phyloP scores from a whole-genome alignment of 2,797 vertebrate genomes.

The Leptoclinus maculatus region DNA sequence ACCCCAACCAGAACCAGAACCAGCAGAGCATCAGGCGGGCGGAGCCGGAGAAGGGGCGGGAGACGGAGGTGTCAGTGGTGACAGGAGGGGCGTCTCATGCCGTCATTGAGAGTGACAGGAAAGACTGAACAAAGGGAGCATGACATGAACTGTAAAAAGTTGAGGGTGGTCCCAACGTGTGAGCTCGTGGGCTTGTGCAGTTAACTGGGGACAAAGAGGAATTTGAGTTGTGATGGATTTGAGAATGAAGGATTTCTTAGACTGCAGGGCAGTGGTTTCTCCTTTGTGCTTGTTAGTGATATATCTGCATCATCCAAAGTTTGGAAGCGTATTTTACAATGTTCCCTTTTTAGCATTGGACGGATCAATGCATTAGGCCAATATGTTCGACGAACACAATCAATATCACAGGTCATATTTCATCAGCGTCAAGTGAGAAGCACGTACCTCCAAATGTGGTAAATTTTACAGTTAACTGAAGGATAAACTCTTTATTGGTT shows the following conservation, averaged over 20 bases:
- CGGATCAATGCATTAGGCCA: slow-evolving; percentile 2
- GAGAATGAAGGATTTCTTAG: slow-evolving; percentile 3
- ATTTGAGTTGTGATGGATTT: neutral
- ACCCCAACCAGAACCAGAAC: slow-evolving; percentile 84
- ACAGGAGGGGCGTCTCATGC: slow-evolving; percentile 40
- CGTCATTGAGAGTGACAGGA: slow-evolving; percentile 4
- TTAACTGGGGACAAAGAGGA: neutral
- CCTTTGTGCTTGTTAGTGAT: slow-evolving; percentile 21
- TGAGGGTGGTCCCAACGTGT: neutral
- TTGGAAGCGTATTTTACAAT: slow-evolving; percentile 4
- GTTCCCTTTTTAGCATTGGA: slow-evolving; percentile 6
- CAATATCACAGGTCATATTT: neutral
- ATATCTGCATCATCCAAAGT: slow-evolving; percentile 7
- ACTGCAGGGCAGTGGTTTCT: slow-evolving; percentile 45
- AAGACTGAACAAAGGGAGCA: slow-evolving; percentile 19
- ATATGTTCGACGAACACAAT: neutral
- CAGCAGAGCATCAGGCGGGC: slow-evolving; percentile 62
- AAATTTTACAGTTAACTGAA: neutral
- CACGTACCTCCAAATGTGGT: neutral
- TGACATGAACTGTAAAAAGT: neutral
- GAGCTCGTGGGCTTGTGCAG: neutral
- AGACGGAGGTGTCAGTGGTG: slow-evolving; percentile 57
- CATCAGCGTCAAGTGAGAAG: neutral
- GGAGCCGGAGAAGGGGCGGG: slow-evolving; percentile 39
- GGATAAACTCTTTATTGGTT: neutral